A percentile compares a stretch with the other conserved stretches of the same genome.
Evolutionary conservation across 2,797 vertebrate species (phyloP).

Genomic region (Falco peregrinus): DNA sequence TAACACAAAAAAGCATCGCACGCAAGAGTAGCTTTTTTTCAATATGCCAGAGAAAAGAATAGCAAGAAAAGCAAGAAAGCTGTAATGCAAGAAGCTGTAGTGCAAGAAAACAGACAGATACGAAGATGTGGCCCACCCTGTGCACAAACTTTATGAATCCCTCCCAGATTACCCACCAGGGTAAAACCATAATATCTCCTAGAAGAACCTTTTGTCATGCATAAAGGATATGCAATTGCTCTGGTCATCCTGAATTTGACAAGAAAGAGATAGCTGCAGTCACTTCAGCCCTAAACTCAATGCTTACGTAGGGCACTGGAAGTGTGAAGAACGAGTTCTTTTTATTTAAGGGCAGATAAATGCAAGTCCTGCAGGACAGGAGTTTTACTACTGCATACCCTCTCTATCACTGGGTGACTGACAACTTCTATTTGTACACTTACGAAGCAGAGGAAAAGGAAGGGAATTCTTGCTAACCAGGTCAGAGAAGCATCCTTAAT

Average conservation of each 20-base stretch:
- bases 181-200: background rate
- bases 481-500: background rate
- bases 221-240: background rate
- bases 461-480: background rate
- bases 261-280: background rate
- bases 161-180: background rate
- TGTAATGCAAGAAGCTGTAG: background rate
- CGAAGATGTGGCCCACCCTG: background rate
- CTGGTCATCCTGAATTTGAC: background rate
- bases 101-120: background rate
- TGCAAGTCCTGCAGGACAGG: background rate
- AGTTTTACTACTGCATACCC: background rate
- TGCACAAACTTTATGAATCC: background rate
- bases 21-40: background rate
- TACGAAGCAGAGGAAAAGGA: background rate
- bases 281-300: background rate
- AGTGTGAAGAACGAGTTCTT: background rate
- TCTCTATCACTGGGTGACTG: background rate
- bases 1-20: background rate
- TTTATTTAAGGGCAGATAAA: background rate
- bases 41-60: background rate
- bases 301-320: background rate
- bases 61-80: background rate
- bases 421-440: background rate
- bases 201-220: background rate